These are phyloP conservation scores for Crossaster papposus DNA, from an alignment of 53 echinoderm and acorn worm genomes.

Conservation along the genomic window DNA sequence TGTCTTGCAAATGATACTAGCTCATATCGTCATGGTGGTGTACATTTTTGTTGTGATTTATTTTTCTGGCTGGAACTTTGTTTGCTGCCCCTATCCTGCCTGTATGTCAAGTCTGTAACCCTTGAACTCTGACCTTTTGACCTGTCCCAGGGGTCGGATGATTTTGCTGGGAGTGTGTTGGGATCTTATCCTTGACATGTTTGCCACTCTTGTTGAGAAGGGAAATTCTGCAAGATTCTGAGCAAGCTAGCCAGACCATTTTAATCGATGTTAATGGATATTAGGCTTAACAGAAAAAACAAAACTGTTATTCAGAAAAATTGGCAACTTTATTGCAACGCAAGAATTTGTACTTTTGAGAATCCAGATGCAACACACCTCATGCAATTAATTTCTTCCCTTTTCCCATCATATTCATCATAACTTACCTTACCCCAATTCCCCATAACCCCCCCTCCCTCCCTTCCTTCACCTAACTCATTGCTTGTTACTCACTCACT, in stretches of 20 bases:
- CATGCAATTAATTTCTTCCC: not conserved
- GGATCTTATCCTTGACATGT: not conserved
- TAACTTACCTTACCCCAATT: not conserved
- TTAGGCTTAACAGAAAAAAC: too few species aligned
- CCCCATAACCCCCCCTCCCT: not conserved
- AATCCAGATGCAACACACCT: not conserved
- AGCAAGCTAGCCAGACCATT: too few species aligned
- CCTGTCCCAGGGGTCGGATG: not conserved
- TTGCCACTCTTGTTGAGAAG: not conserved
- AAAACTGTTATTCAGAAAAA: too few species aligned
- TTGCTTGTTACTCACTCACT: conserved; percentile 53
- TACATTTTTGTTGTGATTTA: not conserved
- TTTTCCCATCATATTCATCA: not conserved
- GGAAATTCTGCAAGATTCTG: too few species aligned
- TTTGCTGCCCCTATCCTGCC: conserved; percentile 37
- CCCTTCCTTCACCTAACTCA: not conserved
- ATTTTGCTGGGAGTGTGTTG: conserved; percentile 5
- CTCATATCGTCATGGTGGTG: not conserved
- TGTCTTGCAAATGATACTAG: not conserved
- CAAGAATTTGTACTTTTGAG: not conserved
- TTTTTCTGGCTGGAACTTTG: conserved; percentile 37
- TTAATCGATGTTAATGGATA: too few species aligned
- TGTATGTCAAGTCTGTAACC: conserved; percentile 18
- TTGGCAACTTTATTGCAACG: too few species aligned
- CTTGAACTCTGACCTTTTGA: conserved; percentile 12